Evolutionary conservation across 2,888 invertebrate genomes (phyloP).

Genomic region (Hoplodrina ambigua): DNA sequence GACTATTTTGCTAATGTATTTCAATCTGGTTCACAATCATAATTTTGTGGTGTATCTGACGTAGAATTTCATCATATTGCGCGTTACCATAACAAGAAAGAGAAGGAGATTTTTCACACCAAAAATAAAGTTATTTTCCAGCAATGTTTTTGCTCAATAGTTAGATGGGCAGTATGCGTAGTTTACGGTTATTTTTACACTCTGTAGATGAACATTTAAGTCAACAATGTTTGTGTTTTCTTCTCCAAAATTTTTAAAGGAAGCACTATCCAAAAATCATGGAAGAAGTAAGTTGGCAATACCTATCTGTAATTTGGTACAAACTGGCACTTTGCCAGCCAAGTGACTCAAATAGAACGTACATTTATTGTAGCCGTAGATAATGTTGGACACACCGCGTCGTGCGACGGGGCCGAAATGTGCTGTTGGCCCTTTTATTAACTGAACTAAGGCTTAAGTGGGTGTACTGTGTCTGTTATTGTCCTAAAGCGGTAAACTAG

Average conservation of each 20-base stretch:
- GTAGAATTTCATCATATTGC: neutral
- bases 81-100: too few relatives aligned
- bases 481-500: constrained; percentile 20
- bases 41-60: constrained; percentile 2
- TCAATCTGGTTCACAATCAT: constrained; percentile 10
- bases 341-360: constrained; percentile 67
- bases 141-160: too few relatives aligned
- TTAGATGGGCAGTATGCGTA: too few relatives aligned
- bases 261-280: constrained; percentile 42
- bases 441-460: constrained; percentile 42
- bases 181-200: too few relatives aligned
- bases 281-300: constrained; percentile 53
- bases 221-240: neutral
- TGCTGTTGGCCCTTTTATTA: constrained; percentile 38
- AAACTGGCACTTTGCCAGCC: constrained; percentile 68
- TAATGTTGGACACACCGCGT: constrained; percentile 52
- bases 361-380: constrained; percentile 67
- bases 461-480: constrained; percentile 15
- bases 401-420: constrained; percentile 36
- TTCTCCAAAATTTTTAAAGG: constrained; percentile 19
- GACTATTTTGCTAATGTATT: constrained; percentile 51
- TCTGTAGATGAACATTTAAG: neutral
- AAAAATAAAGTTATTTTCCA: too few relatives aligned
- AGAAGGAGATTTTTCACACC: too few relatives aligned
- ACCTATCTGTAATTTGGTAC: constrained; percentile 57